Conservation (phyloP, 2,888 invertebrate species). For the Hoplodrina ambigua region DNA sequence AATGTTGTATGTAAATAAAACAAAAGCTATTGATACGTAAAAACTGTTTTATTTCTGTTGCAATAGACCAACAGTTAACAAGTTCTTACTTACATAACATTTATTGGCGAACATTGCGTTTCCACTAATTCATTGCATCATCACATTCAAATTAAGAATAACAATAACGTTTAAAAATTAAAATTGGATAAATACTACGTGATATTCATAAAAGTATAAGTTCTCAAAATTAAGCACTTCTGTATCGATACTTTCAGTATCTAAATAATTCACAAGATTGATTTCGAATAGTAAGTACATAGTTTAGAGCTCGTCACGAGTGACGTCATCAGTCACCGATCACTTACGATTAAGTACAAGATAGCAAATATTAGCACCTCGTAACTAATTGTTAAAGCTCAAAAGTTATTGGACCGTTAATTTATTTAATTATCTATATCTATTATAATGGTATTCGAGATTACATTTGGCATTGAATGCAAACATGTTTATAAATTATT, state of each 20-base stretch:
- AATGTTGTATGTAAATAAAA: conserved; percentile 64
- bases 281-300: conserved; percentile 67
- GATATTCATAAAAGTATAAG: conserved; percentile 61
- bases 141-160: conserved; percentile 75
- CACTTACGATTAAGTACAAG: conserved; percentile 75
- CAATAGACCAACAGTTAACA: conserved; percentile 74
- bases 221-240: conserved; percentile 67
- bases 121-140: conserved; percentile 71
- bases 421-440: conserved; percentile 50
- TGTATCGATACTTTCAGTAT: conserved; percentile 59
- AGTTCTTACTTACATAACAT: conserved; percentile 73
- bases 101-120: conserved; percentile 73
- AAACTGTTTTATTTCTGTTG: conserved; percentile 74
- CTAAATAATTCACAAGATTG: conserved; percentile 64
- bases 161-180: conserved; percentile 63
- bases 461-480: conserved; percentile 65
- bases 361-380: conserved; percentile 74
- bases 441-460: conserved; percentile 63
- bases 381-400: conserved; percentile 66
- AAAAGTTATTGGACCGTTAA: conserved; percentile 67
- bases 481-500: conserved; percentile 52
- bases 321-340: conserved; percentile 51
- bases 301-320: conserved; percentile 40
- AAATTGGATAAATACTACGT: conserved; percentile 68
- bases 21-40: conserved; percentile 72